Percentiles rank a stretch among this genome's conserved stretches.
Conservation (phyloP, 2,113 vertebrate species). For the Nerophis ophidion region DNA sequence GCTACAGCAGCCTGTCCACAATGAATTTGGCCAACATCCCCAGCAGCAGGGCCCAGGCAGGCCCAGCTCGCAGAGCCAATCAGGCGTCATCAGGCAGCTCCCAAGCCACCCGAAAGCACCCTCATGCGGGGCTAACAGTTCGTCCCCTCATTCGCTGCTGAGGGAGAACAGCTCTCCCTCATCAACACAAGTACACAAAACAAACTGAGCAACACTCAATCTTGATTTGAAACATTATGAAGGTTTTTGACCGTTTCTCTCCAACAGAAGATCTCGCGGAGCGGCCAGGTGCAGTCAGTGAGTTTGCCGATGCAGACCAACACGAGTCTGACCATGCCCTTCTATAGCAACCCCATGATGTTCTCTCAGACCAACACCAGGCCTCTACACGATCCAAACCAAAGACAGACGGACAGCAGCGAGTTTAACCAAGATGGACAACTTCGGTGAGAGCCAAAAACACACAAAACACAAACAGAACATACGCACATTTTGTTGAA, state of each 20-base stretch:
- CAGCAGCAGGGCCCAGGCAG: conserved; percentile 64
- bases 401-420: conserved; percentile 58
- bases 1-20: conserved; percentile 70
- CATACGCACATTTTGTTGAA: background rate
- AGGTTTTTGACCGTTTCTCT: background rate
- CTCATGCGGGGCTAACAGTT: conserved; percentile 48
- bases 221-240: background rate
- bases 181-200: conserved; percentile 71
- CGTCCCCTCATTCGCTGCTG: conserved; percentile 54
- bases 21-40: conserved; percentile 51
- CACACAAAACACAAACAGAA: background rate
- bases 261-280: conserved; percentile 58
- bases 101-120: conserved; percentile 57
- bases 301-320: conserved; percentile 67
- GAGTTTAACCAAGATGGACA: conserved; percentile 73
- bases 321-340: conserved; percentile 67
- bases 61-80: conserved; percentile 36
- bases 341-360: conserved; percentile 76
- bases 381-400: conserved; percentile 59
- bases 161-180: conserved; percentile 62
- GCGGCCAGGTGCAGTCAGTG: conserved; percentile 54
- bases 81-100: conserved; percentile 57
- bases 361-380: conserved; percentile 69
- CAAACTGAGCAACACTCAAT: background rate
- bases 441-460: conserved; percentile 59